These are phyloP conservation scores for Nycticorax nycticorax DNA, from an alignment of 2,113 vertebrate genomes.

Conservation along the genomic window DNA sequence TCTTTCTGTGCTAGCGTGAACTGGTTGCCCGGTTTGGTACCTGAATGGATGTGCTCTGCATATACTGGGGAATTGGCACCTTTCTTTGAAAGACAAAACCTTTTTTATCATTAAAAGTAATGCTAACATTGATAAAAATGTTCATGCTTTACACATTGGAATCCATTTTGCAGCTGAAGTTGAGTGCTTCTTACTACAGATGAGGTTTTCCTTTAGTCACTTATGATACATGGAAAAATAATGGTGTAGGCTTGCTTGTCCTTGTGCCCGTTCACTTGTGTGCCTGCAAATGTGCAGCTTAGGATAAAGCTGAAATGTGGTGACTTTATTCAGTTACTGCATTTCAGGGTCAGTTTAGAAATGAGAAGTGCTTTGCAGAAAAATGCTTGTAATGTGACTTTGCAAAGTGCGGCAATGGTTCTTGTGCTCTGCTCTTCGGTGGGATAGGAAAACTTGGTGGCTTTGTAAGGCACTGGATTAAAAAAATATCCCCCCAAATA, in stretches of 20 bases:
- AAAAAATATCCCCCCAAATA: background rate
- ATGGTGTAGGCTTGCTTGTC: background rate
- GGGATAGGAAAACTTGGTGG: background rate
- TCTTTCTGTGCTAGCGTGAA: background rate
- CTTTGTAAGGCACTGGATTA: background rate
- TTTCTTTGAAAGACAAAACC: background rate
- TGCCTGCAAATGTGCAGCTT: background rate
- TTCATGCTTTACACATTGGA: too few species aligned
- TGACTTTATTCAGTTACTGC: background rate
- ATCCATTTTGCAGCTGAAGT: background rate
- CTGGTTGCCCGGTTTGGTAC: background rate
- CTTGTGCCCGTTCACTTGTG: background rate
- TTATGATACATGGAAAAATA: background rate
- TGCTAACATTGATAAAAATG: background rate
- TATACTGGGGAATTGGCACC: background rate
- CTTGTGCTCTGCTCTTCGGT: background rate
- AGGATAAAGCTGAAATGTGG: too few species aligned
- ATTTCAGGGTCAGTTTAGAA: background rate
- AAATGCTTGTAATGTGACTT: background rate
- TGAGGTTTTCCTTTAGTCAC: background rate
- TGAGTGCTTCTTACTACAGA: background rate
- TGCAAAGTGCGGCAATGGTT: background rate
- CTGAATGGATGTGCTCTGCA: background rate
- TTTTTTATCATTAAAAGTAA: background rate
- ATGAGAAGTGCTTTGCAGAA: background rate